Evolutionary conservation across 2,797 vertebrate genomes (phyloP).

Genomic region (Rachycentron canadum): DNA sequence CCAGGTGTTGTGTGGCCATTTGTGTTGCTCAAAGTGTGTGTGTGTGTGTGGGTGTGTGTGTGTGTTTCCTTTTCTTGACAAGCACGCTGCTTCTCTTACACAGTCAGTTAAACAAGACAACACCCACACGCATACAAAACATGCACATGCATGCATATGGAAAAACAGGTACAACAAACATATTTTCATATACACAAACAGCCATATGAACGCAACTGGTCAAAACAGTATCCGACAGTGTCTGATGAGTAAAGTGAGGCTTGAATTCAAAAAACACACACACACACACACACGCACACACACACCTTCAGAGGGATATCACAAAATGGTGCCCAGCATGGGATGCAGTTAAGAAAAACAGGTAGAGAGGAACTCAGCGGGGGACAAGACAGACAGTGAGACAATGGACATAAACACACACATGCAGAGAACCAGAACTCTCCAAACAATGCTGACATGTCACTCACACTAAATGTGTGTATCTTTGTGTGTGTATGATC

Average conservation of each 20-base stretch:
- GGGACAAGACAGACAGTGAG: constrained; percentile 2
- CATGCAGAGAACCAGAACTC: not conserved
- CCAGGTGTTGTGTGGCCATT: not conserved
- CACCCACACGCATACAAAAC: not conserved
- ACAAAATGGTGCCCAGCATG: constrained; percentile 46
- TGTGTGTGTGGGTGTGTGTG: not conserved
- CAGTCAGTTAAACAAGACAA: constrained; percentile 20
- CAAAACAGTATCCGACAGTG: not conserved
- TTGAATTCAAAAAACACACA: not conserved
- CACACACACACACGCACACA: not conserved
- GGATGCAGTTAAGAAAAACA: constrained; percentile 31
- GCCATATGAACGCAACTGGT: not conserved
- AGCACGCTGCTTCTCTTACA: constrained; percentile 2
- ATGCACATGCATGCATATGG: not conserved
- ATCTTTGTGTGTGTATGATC: not conserved
- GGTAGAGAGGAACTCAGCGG: constrained; percentile 25
- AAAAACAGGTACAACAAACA: constrained; percentile 2
- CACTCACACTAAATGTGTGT: not conserved
- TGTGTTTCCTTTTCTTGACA: constrained; percentile 7
- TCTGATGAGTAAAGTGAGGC: constrained; percentile 14
- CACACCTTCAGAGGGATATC: not conserved
- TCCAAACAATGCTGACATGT: not conserved
- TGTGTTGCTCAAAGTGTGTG: not conserved
- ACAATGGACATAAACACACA: not conserved
- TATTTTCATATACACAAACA: not conserved